phyloP scores from a whole-genome alignment of 2,888 invertebrate genomes.

The Ferrisia virgata region DNA sequence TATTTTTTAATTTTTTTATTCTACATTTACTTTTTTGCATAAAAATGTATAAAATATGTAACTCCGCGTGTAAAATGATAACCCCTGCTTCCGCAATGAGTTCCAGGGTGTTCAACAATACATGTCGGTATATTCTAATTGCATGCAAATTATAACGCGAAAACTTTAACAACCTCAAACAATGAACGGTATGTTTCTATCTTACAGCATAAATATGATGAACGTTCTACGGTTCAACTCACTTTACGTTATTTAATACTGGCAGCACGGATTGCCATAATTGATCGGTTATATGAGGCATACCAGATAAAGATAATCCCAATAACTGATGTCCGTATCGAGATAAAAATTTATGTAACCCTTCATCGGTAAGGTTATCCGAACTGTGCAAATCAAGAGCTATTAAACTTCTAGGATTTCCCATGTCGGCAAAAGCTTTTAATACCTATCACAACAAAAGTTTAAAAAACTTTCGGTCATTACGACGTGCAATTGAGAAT shows the following conservation, averaged over 20 bases:
- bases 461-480: not conserved
- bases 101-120: too few relatives aligned
- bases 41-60: too few relatives aligned
- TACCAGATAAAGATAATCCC: slow-evolving; percentile 86
- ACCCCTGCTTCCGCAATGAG: too few relatives aligned
- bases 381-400: slow-evolving; percentile 92
- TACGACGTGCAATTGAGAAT: too few relatives aligned
- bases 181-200: too few relatives aligned
- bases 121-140: too few relatives aligned
- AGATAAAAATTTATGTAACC: slow-evolving; percentile 84
- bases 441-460: slow-evolving; percentile 60
- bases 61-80: too few relatives aligned
- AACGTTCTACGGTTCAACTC: slow-evolving; percentile 52
- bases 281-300: slow-evolving; percentile 97
- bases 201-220: too few relatives aligned
- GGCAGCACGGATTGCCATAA: slow-evolving; percentile 95
- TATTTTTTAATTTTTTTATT: too few relatives aligned
- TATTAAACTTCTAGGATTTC: slow-evolving; percentile 70
- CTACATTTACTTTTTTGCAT: too few relatives aligned
- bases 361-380: slow-evolving; percentile 91
- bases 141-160: too few relatives aligned
- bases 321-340: slow-evolving; percentile 84
- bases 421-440: slow-evolving; percentile 85
- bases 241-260: slow-evolving; percentile 88
- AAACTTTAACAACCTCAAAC: too few relatives aligned